Base-by-base conservation (phyloP, 1,140 invertebrate species). In the Apis florea region DNA sequence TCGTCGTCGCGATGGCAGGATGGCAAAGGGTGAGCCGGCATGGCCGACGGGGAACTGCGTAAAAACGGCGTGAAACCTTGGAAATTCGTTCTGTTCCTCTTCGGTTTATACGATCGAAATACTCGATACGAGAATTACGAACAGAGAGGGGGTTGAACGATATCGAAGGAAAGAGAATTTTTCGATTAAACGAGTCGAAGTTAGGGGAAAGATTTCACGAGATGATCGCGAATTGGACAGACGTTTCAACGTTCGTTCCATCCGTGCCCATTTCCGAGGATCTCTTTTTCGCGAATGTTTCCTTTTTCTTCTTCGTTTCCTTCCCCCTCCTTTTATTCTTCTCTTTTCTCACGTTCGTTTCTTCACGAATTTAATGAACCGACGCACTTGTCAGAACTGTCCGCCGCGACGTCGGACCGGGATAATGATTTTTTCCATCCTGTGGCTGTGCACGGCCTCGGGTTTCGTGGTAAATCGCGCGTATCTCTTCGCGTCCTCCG, bases 21-120 rank as follows among this genome's bases (percentile, higher is more conserved):
- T 54, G 69, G 69, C 51, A 71, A 73, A 73, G 74, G 83, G 79
- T 87, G 83, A 82, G 59, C 75, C 83, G 75, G 75, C 76, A 89
- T 89, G 88, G 85, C 88, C 75, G 85, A 79, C 88, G 63, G 69
- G 81, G 74, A 71, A 88, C 61, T 24, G 71, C 5, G 31, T 64
- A 83, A 74, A 86, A 86, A 86, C 85, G 79, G 81, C 85, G 84
- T 79, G 68, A 79, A 86, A 86, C 80, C 58, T 31, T 58, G 51
- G n/a, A 31, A 77, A 54, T 26, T 26, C 56, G 64, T 71, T 78
- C n/a, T 21, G 26, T 19, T 13, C 19, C 19, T 31, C 26, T 9
- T 9, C 11, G 51, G 8, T n/a, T n/a, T n/a, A 31, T 26, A 5
- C 1, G 68, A 21, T 61, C 13, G 59, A 51, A 70, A 10, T 40